Percentiles rank a stretch among this genome's conserved stretches.
Conservation (phyloP, 2,113 vertebrate genomes). For the Peromyscus polionotus region DNA sequence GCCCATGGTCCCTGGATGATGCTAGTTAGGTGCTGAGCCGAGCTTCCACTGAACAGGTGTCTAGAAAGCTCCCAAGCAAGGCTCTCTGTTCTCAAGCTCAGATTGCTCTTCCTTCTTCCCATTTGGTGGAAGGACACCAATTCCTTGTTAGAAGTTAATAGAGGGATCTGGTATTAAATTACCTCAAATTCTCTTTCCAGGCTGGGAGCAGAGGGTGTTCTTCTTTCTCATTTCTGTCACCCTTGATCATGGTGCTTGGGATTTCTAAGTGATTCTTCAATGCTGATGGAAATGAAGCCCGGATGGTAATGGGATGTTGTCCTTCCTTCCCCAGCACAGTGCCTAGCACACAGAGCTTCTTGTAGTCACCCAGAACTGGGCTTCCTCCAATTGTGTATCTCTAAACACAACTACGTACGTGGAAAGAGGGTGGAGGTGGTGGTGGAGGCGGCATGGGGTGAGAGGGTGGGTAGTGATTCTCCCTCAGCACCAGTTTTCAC, state of each 20-base stretch:
- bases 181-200: background rate
- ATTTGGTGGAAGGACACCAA: background rate
- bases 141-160: background rate
- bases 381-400: background rate
- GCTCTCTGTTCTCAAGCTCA: background rate
- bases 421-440: background rate
- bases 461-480: background rate
- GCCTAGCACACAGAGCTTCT: background rate
- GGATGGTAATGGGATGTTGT: background rate
- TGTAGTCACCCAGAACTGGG: background rate
- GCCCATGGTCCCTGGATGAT: rapidly evolving
- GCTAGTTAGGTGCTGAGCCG: background rate
- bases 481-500: background rate
- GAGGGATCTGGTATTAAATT: background rate
- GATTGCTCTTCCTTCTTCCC: background rate
- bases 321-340: background rate
- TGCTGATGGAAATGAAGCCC: constrained; percentile 46
- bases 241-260: constrained; percentile 5
- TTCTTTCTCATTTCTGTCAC: constrained; percentile 7
- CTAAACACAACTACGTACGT: background rate
- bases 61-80: background rate
- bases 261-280: background rate
- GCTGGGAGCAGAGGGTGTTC: background rate
- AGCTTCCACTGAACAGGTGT: no score
- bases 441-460: background rate